These are phyloP conservation scores for Ennomos erosarius DNA, from an alignment of 2,888 invertebrate species.

Conservation along the genomic window DNA sequence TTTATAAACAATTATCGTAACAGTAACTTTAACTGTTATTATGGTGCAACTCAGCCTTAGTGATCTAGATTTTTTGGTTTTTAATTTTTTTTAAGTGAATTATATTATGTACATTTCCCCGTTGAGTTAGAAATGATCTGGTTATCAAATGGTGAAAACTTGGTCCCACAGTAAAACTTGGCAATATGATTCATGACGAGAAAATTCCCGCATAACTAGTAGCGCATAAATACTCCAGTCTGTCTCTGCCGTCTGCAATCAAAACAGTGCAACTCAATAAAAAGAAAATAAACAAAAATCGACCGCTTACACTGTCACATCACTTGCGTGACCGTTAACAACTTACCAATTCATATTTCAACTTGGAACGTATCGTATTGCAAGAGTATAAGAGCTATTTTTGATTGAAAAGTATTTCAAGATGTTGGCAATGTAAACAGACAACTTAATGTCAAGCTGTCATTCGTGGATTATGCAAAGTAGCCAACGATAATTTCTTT, in stretches of 20 bases:
- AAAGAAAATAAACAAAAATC: slow-evolving; percentile 53
- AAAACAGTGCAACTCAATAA: slow-evolving; percentile 42
- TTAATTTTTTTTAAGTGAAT: no score
- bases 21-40: no score
- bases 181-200: slow-evolving; percentile 21
- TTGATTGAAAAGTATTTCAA: slow-evolving; percentile 18
- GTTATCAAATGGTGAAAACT: not conserved
- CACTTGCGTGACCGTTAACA: slow-evolving; percentile 60
- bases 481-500: slow-evolving; percentile 65
- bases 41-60: no score
- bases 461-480: slow-evolving; percentile 79
- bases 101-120: no score
- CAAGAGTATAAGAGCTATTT: slow-evolving; percentile 26
- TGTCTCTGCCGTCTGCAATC: slow-evolving; percentile 33
- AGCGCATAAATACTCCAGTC: slow-evolving; percentile 32
- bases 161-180: slow-evolving; percentile 15
- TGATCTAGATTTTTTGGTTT: no score
- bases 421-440: slow-evolving; percentile 54
- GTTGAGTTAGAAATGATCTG: no score
- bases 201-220: slow-evolving; percentile 35
- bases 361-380: slow-evolving; percentile 36
- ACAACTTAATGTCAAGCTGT: slow-evolving; percentile 73
- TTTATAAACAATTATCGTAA: no score
- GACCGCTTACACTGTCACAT: slow-evolving; percentile 57
- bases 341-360: slow-evolving; percentile 38